These are phyloP conservation scores for Xerus rutilus DNA, from an alignment of 2,797 vertebrate species.

Conservation along the genomic window DNA sequence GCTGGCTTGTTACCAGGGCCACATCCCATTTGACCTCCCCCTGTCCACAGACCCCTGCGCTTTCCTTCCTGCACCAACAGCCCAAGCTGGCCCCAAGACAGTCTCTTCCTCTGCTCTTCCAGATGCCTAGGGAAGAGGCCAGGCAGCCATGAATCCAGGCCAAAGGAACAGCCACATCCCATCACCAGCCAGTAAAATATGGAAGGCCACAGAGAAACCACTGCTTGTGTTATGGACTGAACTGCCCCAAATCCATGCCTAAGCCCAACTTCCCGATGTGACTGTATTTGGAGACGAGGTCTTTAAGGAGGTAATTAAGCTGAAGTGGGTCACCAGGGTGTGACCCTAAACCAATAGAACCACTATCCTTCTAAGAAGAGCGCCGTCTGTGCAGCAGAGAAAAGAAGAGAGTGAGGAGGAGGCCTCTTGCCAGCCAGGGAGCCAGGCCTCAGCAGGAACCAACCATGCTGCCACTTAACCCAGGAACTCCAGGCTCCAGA, in stretches of 20 bases:
- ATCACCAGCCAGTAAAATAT: accelerated
- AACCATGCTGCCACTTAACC: accelerated
- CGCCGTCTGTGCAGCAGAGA: accelerated
- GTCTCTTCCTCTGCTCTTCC: not conserved
- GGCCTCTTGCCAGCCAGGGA: not conserved
- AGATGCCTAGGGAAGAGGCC: not conserved
- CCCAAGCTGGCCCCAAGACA: not conserved
- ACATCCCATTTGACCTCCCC: not conserved
- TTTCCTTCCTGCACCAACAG: not conserved
- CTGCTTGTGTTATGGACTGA: accelerated
- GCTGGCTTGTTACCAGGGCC: accelerated
- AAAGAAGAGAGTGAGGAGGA: accelerated
- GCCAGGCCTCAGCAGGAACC: not conserved
- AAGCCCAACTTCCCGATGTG: not conserved
- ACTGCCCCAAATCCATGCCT: not conserved
- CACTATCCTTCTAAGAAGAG: not conserved
- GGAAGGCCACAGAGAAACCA: not conserved
- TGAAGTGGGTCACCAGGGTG: not conserved
- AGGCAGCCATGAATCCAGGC: not conserved
- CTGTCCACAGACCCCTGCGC: accelerated
- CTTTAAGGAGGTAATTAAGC: not conserved
- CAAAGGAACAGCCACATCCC: not conserved
- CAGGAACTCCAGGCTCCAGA: not conserved
- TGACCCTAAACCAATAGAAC: not conserved
- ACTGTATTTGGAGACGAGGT: not conserved